Conservation (phyloP, 2,888 invertebrate genomes). For the Cheilosia soror region DNA sequence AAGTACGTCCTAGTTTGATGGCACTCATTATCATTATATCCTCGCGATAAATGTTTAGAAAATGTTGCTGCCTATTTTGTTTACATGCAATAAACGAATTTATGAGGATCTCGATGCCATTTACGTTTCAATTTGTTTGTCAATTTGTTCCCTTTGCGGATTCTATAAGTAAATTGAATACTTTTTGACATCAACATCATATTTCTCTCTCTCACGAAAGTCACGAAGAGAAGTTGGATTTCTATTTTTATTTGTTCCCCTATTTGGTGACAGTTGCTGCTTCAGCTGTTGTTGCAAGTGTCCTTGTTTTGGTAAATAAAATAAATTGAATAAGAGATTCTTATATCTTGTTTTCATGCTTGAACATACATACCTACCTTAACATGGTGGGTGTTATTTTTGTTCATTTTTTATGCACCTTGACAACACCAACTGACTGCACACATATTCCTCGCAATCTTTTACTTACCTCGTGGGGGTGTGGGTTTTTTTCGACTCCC, state of each 20-base stretch:
- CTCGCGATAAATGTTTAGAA: constrained; percentile 20
- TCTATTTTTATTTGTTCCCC: constrained; percentile 7
- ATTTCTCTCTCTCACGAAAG: constrained; percentile 35
- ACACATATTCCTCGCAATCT: constrained; percentile 21
- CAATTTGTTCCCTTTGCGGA: constrained; percentile 60
- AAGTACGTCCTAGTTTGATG: constrained; percentile 56
- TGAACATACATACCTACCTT: constrained; percentile 1
- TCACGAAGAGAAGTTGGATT: constrained; percentile 45
- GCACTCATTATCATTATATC: constrained; percentile 30
- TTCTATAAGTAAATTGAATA: constrained; percentile 51
- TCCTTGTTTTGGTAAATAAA: constrained; percentile 57
- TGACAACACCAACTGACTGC: constrained; percentile 31
- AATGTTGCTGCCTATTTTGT: constrained; percentile 9
- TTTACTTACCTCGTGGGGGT: background rate
- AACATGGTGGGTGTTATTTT: background rate
- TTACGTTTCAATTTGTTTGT: constrained; percentile 61
- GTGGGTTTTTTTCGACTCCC: background rate
- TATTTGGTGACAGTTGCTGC: constrained; percentile 33
- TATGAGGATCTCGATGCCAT: constrained; percentile 19
- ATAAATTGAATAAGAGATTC: constrained; percentile 57
- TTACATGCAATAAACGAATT: constrained; percentile 48
- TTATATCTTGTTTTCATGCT: constrained; percentile 51
- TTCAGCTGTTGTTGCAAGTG: constrained; percentile 20
- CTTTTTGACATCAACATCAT: constrained; percentile 29
- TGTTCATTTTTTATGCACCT: constrained; percentile 1